These are phyloP conservation scores for Tenthredo livida DNA, from an alignment of 2,888 invertebrate species.

Conservation along the genomic window DNA sequence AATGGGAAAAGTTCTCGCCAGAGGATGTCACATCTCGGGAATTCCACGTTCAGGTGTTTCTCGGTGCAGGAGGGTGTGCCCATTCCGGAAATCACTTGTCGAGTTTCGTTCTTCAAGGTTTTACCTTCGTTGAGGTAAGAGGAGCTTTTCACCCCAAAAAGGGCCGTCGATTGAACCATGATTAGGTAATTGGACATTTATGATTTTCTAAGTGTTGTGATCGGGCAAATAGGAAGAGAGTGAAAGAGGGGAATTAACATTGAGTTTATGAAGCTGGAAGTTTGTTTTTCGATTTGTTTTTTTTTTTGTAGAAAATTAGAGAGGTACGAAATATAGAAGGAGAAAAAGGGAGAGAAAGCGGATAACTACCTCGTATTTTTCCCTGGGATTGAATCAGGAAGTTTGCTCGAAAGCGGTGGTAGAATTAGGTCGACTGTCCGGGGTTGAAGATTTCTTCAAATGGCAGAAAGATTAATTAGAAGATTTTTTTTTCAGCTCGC, in stretches of 20 bases:
- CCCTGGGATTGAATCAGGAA: constrained; percentile 53
- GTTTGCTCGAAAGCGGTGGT: constrained; percentile 53
- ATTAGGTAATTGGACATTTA: neutral
- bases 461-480: constrained; percentile 17
- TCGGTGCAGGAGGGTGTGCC: neutral
- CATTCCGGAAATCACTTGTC: neutral
- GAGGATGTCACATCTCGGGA: constrained; percentile 1
- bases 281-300: neutral
- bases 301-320: neutral
- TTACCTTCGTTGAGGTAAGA: neutral
- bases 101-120: neutral
- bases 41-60: constrained; percentile 15
- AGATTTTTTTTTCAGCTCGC: neutral
- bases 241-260: neutral
- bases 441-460: constrained; percentile 2
- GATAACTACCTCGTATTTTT: constrained; percentile 22
- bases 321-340: constrained; percentile 9
- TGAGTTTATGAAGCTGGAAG: neutral
- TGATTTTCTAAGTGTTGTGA: neutral
- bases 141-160: neutral
- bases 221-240: neutral
- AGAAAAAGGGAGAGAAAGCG: constrained; percentile 36
- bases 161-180: neutral
- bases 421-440: constrained; percentile 52
- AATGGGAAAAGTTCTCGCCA: constrained; percentile 50